A percentile compares a stretch with the other conserved stretches of the same genome.
phyloP scores from a whole-genome alignment of 2,797 vertebrate genomes.

The Hydrocynus forskahlii region DNA sequence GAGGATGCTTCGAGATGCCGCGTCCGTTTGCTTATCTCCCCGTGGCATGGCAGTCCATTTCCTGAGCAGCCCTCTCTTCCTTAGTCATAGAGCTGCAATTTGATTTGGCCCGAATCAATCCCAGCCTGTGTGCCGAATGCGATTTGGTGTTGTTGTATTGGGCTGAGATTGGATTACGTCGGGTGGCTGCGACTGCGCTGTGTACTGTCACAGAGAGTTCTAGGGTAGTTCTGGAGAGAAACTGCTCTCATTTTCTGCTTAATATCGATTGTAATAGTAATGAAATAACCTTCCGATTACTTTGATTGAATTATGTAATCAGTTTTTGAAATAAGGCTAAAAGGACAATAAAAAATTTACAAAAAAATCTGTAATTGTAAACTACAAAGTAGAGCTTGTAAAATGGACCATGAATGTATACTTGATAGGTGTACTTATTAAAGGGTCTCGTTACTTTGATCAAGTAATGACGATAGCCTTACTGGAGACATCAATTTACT shows the following conservation, averaged over 20 bases:
- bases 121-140: conserved; percentile 74
- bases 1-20: conserved; percentile 46
- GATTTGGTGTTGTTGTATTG: conserved; percentile 76
- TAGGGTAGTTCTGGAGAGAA: neutral
- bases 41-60: conserved; percentile 70
- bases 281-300: neutral
- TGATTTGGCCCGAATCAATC: conserved; percentile 74
- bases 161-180: conserved; percentile 73
- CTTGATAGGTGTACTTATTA: too few species aligned
- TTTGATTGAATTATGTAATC: too few species aligned
- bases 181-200: conserved; percentile 48
- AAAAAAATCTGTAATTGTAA: too few species aligned
- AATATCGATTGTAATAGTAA: neutral
- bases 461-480: too few species aligned
- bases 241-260: too few species aligned
- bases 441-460: too few species aligned
- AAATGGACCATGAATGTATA: too few species aligned
- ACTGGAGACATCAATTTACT: too few species aligned
- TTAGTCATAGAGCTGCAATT: conserved; percentile 70
- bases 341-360: too few species aligned
- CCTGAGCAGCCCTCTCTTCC: conserved; percentile 60
- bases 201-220: conserved; percentile 13
- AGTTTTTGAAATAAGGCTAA: too few species aligned
- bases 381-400: too few species aligned
- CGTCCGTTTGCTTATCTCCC: conserved; percentile 73